Evolutionary conservation across 2,113 vertebrate species (phyloP).

Genomic region (Grammomys surdaster): DNA sequence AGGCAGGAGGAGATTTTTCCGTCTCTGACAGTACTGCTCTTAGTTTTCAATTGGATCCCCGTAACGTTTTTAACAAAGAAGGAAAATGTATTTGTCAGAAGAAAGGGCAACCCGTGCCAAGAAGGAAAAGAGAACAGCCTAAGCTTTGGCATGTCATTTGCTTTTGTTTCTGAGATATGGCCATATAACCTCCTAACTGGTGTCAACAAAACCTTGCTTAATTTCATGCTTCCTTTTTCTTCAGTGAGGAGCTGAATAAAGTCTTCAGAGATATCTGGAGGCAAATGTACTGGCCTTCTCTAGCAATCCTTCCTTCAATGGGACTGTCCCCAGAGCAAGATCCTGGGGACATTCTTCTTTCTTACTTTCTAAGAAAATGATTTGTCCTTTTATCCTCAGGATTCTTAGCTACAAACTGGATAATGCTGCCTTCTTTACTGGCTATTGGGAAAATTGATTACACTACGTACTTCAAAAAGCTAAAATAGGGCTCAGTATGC

Average conservation of each 20-base stretch:
- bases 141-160: conserved; percentile 55
- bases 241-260: conserved; percentile 40
- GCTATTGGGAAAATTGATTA: not conserved
- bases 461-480: not conserved
- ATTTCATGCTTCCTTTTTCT: conserved; percentile 25
- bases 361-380: conserved; percentile 15
- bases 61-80: conserved; percentile 20
- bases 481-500: not conserved
- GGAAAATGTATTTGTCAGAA: conserved; percentile 66
- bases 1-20: conserved; percentile 53
- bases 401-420: conserved; percentile 14
- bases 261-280: not conserved
- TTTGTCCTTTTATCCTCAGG: not conserved
- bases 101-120: conserved; percentile 58
- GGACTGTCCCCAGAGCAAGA: conserved; percentile 1
- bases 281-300: not conserved
- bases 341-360: not conserved
- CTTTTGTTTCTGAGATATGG: conserved; percentile 66
- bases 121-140: conserved; percentile 64
- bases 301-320: conserved; percentile 30
- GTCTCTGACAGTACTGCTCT: conserved; percentile 64
- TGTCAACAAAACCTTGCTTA: conserved; percentile 68
- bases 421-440: not conserved
- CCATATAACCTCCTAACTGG: conserved; percentile 41
- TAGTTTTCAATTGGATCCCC: conserved; percentile 52